Evolutionary conservation across 1,140 invertebrate species (phyloP).

Genomic region (Cyrtorhinus lividipennis): DNA sequence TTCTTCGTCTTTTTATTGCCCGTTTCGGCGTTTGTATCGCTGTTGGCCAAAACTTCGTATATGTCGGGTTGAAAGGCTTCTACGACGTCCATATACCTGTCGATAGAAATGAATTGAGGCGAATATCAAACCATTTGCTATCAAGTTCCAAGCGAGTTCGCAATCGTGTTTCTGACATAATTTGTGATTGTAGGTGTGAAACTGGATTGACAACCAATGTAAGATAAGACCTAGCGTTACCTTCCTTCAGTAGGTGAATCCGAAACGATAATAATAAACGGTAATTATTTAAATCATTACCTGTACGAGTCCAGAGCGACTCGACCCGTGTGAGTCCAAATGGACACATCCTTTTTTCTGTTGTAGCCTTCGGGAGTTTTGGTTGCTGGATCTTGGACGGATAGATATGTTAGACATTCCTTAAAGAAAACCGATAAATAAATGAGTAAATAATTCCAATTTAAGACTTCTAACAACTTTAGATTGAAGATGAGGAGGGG

Average conservation of each 20-base stretch:
- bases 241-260: too few relatives aligned
- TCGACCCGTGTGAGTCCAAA: slow-evolving; percentile 60
- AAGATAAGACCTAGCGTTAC: background rate
- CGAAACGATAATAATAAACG: too few relatives aligned
- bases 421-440: slow-evolving; percentile 28
- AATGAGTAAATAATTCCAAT: too few relatives aligned
- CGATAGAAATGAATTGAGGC: background rate
- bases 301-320: slow-evolving; percentile 40
- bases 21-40: slow-evolving; percentile 53
- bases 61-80: slow-evolving; percentile 62
- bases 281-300: too few relatives aligned
- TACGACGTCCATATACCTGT: slow-evolving; percentile 57
- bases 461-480: too few relatives aligned
- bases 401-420: slow-evolving; percentile 42
- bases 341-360: slow-evolving; percentile 43
- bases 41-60: slow-evolving; percentile 62
- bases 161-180: background rate
- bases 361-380: slow-evolving; percentile 45
- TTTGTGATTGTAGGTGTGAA: background rate
- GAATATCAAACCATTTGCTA: background rate
- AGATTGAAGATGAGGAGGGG: too few relatives aligned
- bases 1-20: slow-evolving; percentile 52
- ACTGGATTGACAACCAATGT: background rate
- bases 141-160: background rate
- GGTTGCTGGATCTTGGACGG: slow-evolving; percentile 48